Base-by-base conservation (phyloP, 2,113 vertebrate genomes). In the Scomber scombrus region DNA sequence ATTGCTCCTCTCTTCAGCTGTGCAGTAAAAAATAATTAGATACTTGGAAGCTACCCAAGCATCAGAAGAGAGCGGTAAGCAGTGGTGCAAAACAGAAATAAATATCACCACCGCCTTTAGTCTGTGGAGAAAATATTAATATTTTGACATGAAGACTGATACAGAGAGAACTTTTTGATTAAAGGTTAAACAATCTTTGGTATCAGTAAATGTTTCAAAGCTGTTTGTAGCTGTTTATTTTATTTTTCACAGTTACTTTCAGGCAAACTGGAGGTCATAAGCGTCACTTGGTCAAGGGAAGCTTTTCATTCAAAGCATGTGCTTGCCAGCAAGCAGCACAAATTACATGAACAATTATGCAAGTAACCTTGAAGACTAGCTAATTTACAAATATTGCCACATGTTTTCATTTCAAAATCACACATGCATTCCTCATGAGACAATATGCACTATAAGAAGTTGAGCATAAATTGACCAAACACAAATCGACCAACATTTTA, bases 11-110 rank as follows among this genome's bases (percentile, higher is more conserved):
- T 78, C 50, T 63, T 91, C 65, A 64, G 69, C 74, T 81, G 60
- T 68, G 81, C 80, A 78, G 76, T 85, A 91, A 86, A 87, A 77
- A 84, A 54, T 78, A 75, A 80, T 85, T 63, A 81, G 70, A 78
- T 80, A 68, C 73, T 83, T 82, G 78, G 72, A 87, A 90, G 69
- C 66, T 56, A 58, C 70, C 82, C 70, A 82, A 78, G 74, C 74
- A 69, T 74, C 71, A 75, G 71, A 71, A 12, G 26, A 82, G 64
- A 76, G 56, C 29, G 29, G 68, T 49, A 67, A 74, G 56, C 68
- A 79, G 71, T 13, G 14, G 55, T 55, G 52, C 46, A 40, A 66
- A 72, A 72, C 23, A 58, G 54, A 79, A 66, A 75, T 72, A 68
- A 57, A 62, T 66, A 58, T 72, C 66, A 68, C n/a, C 49, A 58